Evolutionary conservation across 1,140 invertebrate genomes (phyloP).

Genomic region (Sycobia sp.): DNA sequence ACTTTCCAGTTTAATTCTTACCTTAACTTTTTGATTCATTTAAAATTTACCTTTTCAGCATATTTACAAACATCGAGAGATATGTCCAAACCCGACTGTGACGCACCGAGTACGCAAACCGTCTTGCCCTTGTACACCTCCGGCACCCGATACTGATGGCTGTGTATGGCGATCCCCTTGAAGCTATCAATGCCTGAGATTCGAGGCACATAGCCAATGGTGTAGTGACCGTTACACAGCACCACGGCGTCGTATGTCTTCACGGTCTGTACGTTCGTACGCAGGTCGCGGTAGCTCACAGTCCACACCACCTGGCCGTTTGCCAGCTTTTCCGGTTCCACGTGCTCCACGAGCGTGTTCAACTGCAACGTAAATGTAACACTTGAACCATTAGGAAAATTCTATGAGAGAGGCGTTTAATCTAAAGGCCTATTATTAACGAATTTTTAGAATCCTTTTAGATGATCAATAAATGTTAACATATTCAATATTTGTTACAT

Average conservation of each 20-base stretch:
- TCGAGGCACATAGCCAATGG: constrained; percentile 67
- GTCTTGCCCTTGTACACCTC: constrained; percentile 69
- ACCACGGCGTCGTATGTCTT: constrained; percentile 66
- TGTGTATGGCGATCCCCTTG: constrained; percentile 74
- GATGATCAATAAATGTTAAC: too few species aligned
- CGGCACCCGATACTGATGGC: constrained; percentile 82
- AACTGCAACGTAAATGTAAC: too few species aligned
- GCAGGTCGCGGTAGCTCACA: constrained; percentile 55
- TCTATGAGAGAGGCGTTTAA: too few species aligned
- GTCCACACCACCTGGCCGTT: constrained; percentile 55
- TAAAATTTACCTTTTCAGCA: constrained; percentile 62
- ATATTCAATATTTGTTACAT: too few species aligned
- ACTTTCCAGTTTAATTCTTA: too few species aligned
- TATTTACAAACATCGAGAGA: constrained; percentile 65
- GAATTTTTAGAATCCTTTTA: too few species aligned
- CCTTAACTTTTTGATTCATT: too few species aligned
- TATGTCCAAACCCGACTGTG: constrained; percentile 80
- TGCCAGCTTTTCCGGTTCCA: constrained; percentile 60
- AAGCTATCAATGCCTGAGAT: constrained; percentile 73
- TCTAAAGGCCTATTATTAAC: too few species aligned
- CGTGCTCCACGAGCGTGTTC: constrained; percentile 66
- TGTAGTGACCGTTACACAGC: constrained; percentile 72
- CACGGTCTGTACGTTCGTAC: constrained; percentile 44
- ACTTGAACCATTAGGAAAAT: too few species aligned
- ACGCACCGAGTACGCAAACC: constrained; percentile 84